Evolutionary conservation across 2,888 invertebrate genomes (phyloP).

Genomic region (Lysandra bellargus): DNA sequence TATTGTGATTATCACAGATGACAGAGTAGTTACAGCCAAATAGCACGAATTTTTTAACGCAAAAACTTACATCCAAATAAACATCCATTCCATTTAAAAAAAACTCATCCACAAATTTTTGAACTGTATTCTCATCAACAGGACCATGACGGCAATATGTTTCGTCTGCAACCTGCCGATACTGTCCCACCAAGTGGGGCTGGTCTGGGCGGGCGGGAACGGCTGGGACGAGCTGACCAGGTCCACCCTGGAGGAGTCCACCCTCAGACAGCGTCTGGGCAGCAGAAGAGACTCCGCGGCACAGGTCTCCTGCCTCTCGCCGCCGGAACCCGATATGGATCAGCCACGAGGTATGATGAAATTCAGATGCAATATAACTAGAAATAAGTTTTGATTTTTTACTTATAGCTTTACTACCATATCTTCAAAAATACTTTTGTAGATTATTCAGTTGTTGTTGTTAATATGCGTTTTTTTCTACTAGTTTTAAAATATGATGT

Average conservation of each 20-base stretch:
- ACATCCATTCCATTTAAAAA: background rate
- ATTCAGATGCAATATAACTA: no score
- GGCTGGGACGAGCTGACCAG: conserved; percentile 96
- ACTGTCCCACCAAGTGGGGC: conserved; percentile 95
- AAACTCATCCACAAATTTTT: background rate
- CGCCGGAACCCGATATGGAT: conserved; percentile 89
- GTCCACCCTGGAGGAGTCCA: conserved; percentile 91
- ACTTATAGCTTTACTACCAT: no score
- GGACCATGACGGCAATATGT: conserved; percentile 96
- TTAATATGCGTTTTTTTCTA: no score
- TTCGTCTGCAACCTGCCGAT: conserved; percentile 98
- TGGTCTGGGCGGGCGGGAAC: conserved; percentile 96
- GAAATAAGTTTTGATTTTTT: no score
- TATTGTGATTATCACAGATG: background rate
- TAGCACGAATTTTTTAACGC: background rate
- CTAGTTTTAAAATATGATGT: no score
- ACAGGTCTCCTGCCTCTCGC: conserved; percentile 91
- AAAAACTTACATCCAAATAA: background rate
- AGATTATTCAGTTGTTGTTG: no score
- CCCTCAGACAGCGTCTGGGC: conserved; percentile 90
- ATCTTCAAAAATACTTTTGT: no score
- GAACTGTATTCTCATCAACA: conserved; percentile 66
- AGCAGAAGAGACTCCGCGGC: conserved; percentile 94
- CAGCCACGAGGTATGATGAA: conserved; percentile 62
- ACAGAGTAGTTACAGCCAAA: background rate